Conservation (phyloP, 2,888 invertebrate species). For the Odontothrips loti region DNA sequence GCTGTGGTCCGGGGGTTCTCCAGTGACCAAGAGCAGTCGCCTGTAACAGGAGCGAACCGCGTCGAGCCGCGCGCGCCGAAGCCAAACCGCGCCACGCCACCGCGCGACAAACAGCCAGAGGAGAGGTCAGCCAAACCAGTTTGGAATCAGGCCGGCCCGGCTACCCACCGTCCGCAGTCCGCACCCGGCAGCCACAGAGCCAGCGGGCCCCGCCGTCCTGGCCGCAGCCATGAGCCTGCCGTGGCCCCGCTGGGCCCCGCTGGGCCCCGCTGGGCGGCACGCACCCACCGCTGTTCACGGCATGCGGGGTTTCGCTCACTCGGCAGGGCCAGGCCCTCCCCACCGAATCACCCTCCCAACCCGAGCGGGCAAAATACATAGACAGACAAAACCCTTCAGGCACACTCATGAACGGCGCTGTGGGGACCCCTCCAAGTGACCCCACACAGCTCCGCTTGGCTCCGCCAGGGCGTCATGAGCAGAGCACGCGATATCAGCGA, state of each 20-base stretch:
- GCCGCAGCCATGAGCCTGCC: not conserved
- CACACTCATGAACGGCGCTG: too few relatives aligned
- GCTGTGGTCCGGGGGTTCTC: too few relatives aligned
- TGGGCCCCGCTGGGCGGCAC: not conserved
- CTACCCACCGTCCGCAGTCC: not conserved
- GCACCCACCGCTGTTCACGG: not conserved
- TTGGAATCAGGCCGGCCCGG: conserved; percentile 25
- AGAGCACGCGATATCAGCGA: not conserved
- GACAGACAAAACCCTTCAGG: not conserved
- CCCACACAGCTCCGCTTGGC: too few relatives aligned
- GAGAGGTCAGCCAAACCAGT: conserved; percentile 25
- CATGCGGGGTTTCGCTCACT: too few relatives aligned
- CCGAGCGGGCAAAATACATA: too few relatives aligned
- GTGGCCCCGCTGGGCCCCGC: not conserved
- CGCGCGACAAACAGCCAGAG: conserved; percentile 18
- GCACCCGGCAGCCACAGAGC: not conserved
- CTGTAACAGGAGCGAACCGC: conserved; percentile 8
- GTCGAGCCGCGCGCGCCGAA: conserved; percentile 21
- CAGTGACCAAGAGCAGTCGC: not conserved
- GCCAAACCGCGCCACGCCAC: conserved; percentile 1
- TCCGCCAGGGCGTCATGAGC: not conserved
- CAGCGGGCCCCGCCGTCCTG: conserved; percentile 12
- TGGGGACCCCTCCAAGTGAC: too few relatives aligned
- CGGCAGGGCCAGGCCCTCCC: too few relatives aligned
- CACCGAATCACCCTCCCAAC: too few relatives aligned